Evolutionary conservation across 2,797 vertebrate genomes (phyloP).

Genomic region (Phylloscopus collybita): DNA sequence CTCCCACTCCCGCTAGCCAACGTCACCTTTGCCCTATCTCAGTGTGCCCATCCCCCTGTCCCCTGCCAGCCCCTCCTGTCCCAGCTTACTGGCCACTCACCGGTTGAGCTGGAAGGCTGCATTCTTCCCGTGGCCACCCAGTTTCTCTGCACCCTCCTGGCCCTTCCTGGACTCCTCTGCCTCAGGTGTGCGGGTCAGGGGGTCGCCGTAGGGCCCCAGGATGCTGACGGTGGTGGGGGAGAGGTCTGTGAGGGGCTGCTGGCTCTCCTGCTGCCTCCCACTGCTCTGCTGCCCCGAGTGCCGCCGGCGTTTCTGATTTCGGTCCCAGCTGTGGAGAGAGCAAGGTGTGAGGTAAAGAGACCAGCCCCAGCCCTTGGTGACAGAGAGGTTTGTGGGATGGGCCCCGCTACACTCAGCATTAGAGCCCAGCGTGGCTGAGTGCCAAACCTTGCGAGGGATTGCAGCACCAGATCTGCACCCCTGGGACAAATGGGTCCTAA

Average conservation of each 20-base stretch:
- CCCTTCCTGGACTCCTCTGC: conserved; percentile 68
- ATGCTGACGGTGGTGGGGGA: conserved; percentile 79
- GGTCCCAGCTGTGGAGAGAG: conserved; percentile 76
- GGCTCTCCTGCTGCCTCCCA: conserved; percentile 79
- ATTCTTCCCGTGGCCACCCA: conserved; percentile 45
- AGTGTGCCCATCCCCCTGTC: not conserved
- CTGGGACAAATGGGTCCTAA: not conserved
- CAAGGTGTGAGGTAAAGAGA: not conserved
- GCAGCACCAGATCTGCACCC: not conserved
- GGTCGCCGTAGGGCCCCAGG: conserved; percentile 75
- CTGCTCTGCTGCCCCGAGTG: conserved; percentile 79
- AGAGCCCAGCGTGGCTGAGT: rapidly evolving
- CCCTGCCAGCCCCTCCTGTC: not conserved
- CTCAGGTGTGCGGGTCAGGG: conserved; percentile 70
- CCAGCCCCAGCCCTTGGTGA: not conserved
- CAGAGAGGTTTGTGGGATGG: not conserved
- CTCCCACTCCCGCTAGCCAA: rapidly evolving
- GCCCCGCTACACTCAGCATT: rapidly evolving
- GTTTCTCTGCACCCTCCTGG: conserved; percentile 56
- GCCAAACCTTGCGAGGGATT: not conserved
- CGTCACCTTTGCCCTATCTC: not conserved
- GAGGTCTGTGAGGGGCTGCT: conserved; percentile 79
- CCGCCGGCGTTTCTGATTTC: conserved; percentile 79
- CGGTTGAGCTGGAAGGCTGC: conserved; percentile 80
- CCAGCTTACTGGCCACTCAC: conserved; percentile 43